phyloP scores from a whole-genome alignment of 2,888 invertebrate genomes.

The Zaprionus lineosus region DNA sequence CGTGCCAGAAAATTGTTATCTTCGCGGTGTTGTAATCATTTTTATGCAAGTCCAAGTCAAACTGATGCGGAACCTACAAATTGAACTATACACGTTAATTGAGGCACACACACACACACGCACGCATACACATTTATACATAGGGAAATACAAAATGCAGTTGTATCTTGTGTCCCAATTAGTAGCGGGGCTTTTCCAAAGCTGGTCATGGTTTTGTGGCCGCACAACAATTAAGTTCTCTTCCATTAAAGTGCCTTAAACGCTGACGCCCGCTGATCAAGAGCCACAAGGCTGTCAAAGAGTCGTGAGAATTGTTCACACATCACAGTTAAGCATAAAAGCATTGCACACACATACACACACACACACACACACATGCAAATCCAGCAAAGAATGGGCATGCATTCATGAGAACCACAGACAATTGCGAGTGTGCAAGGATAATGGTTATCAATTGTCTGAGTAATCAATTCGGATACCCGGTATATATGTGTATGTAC shows the following conservation, averaged over 20 bases:
- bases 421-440: background rate
- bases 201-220: slow-evolving; percentile 43
- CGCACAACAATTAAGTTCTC: slow-evolving; percentile 55
- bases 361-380: background rate
- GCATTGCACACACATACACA: slow-evolving; percentile 18
- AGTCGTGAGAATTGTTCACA: slow-evolving; percentile 64
- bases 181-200: slow-evolving; percentile 26
- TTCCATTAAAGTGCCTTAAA: slow-evolving; percentile 48
- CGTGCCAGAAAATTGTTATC: slow-evolving; percentile 58
- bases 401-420: too few species aligned
- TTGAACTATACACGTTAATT: too few species aligned
- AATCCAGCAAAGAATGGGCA: background rate
- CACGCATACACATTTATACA: background rate
- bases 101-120: background rate
- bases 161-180: slow-evolving; percentile 39
- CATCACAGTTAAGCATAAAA: slow-evolving; percentile 47
- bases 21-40: slow-evolving; percentile 34
- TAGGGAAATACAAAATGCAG: background rate
- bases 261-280: slow-evolving; percentile 48
- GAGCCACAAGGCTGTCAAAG: slow-evolving; percentile 54
- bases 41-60: slow-evolving; percentile 46
- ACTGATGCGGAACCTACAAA: slow-evolving; percentile 50
- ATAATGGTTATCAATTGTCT: background rate
- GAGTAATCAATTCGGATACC: background rate
- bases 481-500: background rate